Evolutionary conservation across 2,797 vertebrate species (phyloP), one percentile per base, ranked within the genome.

Genomic region (Intellagama lesueurii): DNA sequence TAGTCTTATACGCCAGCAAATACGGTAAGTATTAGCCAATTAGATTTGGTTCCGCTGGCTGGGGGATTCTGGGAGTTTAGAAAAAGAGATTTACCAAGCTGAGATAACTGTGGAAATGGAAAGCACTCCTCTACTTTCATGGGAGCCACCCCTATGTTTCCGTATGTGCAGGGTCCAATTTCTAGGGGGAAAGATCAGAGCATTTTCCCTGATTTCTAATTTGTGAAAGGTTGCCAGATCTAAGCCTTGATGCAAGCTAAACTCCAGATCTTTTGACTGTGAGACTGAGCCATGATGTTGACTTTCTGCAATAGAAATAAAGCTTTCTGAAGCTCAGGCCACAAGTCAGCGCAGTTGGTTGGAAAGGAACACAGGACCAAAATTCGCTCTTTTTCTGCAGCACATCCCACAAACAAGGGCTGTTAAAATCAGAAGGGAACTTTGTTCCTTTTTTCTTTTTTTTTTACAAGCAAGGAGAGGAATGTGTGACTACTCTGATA

Each of bases 361-460:
- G 16, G 0, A 0, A 30, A 87, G 73, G 87, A 84, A 35, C 16
- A 83, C 44, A 75, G 12, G 0, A 9, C 28, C 85, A 79, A 84
- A 64, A 0, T 2, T 85, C 86, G 70, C 79, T 90, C 85, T 72
- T 77, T 87, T 56, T 86, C 56, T 16, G 0, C 0, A 1, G 3
- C 64, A 26, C 78, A 76, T 52, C 85, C 89, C 64, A 60, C 79
- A 90, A 76, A 86, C 40, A 82, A 77, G 89, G 35, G 22, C 76
- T 72, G 70, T 85, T 89, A 85, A 85, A 87, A 89, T 64, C 82
- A 44, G 14, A 44, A 89, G 35, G 81, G 47, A 44, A 77, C 47
- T 75, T 90, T 82, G 72, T 77, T 78, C 72, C 64, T 6, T 70
- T 19, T 85, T 28, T 69, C 78, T n/a, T 8, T 70, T 28, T 85